Base-by-base conservation (phyloP, 2,113 vertebrate species). In the Corynorhinus townsendii region DNA sequence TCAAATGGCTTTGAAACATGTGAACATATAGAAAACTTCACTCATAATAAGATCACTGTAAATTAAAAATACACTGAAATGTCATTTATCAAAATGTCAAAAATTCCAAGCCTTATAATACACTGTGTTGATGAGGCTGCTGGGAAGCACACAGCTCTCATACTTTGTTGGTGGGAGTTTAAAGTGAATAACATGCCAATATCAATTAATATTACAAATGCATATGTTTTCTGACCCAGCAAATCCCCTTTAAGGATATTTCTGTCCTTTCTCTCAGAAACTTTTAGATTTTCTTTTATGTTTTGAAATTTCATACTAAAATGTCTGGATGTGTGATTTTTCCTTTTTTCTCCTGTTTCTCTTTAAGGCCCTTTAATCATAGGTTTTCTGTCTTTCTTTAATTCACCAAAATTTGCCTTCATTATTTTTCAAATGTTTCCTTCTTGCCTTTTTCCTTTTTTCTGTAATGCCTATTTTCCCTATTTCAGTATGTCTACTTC, bases 1-100 rank as follows among this genome's bases (percentile, higher is more conserved):
- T 33, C 0, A 62, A 91, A 12, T 75, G 81, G 9, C 56, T 89
- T 75, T 93, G 75, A 96, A 96, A 76, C 14, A 64, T 76, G 14
- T 64, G 64, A 82, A 92, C 83, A 59, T 90, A 71, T 35, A 38
- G 38, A 92, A 89, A 94, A 84, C 4, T 92, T 81, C 17, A 73
- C 59, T 93, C 66, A 80, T 47, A 92, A 45, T 75, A 38, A 77
- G 62, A 49, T 94, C 49, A 72, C 22, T 94, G 19, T 75, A 93
- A 49, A 69, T 38, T 30, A 56, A 86, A 93, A 95, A 85, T 68
- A 52, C 30, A 35, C 30, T 45, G 28, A 93, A 92, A 81, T 90
- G 38, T 2, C 49, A 77, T 52, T 93, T 81, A 80, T 52, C 72
- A 76, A 93, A 94, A 88, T 87, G 49, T 45, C 56, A 84, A 94